These are phyloP conservation scores for Passer domesticus DNA, from an alignment of 2,113 vertebrate species.

Conservation along the genomic window DNA sequence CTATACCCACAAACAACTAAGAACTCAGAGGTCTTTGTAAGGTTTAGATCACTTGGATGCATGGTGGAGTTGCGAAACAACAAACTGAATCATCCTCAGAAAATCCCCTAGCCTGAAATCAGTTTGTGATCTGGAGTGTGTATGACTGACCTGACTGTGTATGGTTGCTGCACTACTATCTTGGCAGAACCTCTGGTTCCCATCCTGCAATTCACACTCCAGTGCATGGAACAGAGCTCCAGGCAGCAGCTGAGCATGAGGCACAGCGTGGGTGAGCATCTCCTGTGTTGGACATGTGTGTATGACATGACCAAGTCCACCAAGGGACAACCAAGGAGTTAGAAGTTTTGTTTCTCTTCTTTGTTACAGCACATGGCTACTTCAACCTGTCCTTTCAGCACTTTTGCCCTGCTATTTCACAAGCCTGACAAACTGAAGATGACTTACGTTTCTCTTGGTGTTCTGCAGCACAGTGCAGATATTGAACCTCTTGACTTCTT, in stretches of 20 bases:
- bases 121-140: not conserved
- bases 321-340: not conserved
- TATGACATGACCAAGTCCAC: not conserved
- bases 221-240: not conserved
- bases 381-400: not conserved
- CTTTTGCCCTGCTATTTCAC: not conserved
- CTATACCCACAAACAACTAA: not conserved
- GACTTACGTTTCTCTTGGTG: not conserved
- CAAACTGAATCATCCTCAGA: not conserved
- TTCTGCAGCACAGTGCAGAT: not conserved
- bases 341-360: not conserved
- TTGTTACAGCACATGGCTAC: not conserved
- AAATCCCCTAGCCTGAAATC: not conserved
- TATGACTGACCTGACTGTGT: not conserved
- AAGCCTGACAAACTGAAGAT: not conserved
- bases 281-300: not conserved
- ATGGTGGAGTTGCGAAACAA: not conserved
- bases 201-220: not conserved
- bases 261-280: too few species aligned
- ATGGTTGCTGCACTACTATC: not conserved
- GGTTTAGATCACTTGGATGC: not conserved
- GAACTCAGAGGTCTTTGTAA: not conserved
- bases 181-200: not conserved
- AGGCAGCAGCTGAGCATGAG: rapidly evolving
- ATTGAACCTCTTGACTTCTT: not conserved